Evolutionary conservation across 2,888 invertebrate genomes (phyloP).

Genomic region (Caenorhabditis wallacei): DNA sequence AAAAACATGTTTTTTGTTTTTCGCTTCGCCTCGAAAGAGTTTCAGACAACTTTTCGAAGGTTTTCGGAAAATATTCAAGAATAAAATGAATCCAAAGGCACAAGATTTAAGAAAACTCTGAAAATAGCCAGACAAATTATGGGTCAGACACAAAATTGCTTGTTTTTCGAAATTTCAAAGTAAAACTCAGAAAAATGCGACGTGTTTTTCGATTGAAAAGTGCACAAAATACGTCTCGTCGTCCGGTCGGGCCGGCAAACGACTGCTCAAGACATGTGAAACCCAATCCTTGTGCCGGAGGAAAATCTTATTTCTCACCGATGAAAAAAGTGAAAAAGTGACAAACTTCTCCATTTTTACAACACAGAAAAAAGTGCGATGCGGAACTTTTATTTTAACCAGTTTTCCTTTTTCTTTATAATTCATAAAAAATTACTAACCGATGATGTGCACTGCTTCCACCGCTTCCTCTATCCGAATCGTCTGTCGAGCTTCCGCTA

Average conservation of each 20-base stretch:
- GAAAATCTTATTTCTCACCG: conserved; percentile 31
- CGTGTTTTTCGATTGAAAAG: conserved; percentile 37
- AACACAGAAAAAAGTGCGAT: conserved; percentile 27
- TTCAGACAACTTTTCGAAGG: no score
- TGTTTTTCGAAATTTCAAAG: conserved; percentile 1
- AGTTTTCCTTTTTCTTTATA: no score
- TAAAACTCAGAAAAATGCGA: not conserved
- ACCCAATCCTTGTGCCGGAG: conserved; percentile 47
- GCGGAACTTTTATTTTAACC: conserved; percentile 23
- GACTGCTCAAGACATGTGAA: conserved; percentile 40
- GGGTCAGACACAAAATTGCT: not conserved
- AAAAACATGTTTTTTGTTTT: conserved; percentile 5
- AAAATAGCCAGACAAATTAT: not conserved
- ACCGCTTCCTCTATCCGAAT: conserved; percentile 50
- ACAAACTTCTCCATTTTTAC: conserved; percentile 36
- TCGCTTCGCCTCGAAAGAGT: no score
- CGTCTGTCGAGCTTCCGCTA: conserved; percentile 51
- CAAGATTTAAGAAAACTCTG: not conserved
- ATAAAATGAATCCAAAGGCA: not conserved
- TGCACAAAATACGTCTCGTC: conserved; percentile 23
- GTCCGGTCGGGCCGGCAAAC: conserved; percentile 9
- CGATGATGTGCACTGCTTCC: conserved; percentile 65
- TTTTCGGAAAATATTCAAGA: not conserved
- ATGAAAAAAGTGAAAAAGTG: conserved; percentile 30
- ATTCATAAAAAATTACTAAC: conserved; percentile 21